Conservation (phyloP, 2,888 invertebrate species). For the Drosophila recens region DNA sequence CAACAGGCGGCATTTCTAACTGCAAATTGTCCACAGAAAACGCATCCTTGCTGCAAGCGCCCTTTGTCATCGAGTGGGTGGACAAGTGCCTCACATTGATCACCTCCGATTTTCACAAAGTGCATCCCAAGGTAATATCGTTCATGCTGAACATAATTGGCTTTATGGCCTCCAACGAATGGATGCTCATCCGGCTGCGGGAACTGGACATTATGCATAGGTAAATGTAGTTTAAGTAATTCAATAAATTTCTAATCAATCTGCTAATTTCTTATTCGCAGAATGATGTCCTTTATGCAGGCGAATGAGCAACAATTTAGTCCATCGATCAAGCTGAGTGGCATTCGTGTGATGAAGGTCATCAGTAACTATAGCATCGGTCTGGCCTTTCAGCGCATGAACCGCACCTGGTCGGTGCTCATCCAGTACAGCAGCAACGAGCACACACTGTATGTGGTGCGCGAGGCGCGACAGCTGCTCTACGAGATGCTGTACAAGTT, state of each 20-base stretch:
- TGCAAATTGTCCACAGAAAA: constrained; percentile 76
- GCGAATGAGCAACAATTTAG: constrained; percentile 81
- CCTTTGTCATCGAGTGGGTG: constrained; percentile 85
- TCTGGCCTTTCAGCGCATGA: constrained; percentile 88
- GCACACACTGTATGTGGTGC: constrained; percentile 90
- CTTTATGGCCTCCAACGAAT: constrained; percentile 87
- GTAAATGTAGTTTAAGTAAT: constrained; percentile 51
- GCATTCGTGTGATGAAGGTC: constrained; percentile 88
- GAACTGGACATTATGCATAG: constrained; percentile 83
- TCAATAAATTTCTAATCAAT: background rate
- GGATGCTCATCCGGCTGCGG: constrained; percentile 87
- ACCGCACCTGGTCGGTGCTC: constrained; percentile 88
- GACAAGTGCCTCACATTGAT: constrained; percentile 84
- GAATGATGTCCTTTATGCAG: constrained; percentile 71
- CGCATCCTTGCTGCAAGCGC: constrained; percentile 80
- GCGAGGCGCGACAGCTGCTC: constrained; percentile 89
- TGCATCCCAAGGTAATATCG: constrained; percentile 86
- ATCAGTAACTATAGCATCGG: constrained; percentile 89
- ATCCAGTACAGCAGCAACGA: constrained; percentile 88
- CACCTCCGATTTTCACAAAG: constrained; percentile 77
- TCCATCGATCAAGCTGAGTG: constrained; percentile 89
- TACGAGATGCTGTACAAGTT: constrained; percentile 87
- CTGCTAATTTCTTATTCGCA: constrained; percentile 31
- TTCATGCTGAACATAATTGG: constrained; percentile 89
- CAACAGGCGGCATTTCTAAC: constrained; percentile 49